Conservation (phyloP, 2,113 vertebrate species). For the Cyrtonyx montezumae region DNA sequence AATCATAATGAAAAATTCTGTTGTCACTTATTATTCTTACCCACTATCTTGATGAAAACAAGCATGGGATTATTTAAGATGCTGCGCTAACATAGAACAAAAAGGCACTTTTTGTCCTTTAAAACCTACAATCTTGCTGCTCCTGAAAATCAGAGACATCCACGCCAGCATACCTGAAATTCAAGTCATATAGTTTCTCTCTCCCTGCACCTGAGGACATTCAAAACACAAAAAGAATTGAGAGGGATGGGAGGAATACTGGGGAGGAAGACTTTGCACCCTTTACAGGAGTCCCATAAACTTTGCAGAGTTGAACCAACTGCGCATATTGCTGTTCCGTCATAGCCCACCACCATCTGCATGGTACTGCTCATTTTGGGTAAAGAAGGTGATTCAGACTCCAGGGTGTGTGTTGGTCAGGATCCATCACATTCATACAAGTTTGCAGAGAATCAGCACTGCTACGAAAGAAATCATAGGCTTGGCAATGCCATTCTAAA, state of each 20-base stretch:
- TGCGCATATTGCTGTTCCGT: fast-evolving
- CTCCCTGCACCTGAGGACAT: fast-evolving
- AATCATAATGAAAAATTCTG: fast-evolving
- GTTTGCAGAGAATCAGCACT: fast-evolving
- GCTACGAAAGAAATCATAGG: not conserved
- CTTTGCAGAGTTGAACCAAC: not conserved
- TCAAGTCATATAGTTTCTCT: fast-evolving
- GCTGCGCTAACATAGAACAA: not conserved
- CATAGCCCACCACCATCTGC: fast-evolving
- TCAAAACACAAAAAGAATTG: not conserved
- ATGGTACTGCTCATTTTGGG: not conserved
- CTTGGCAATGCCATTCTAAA: not conserved
- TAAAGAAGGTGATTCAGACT: not conserved
- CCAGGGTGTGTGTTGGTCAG: not conserved
- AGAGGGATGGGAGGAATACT: not conserved
- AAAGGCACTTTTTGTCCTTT: fast-evolving
- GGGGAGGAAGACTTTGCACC: not conserved
- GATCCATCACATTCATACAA: not conserved
- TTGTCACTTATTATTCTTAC: not conserved
- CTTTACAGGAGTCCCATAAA: not conserved
- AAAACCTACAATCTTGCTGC: not conserved
- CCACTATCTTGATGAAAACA: not conserved
- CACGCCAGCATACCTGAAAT: not conserved
- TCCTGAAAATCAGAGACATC: not conserved
- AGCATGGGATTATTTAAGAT: not conserved